Conservation (phyloP, 2,113 vertebrate species). For the Gadus macrocephalus region DNA sequence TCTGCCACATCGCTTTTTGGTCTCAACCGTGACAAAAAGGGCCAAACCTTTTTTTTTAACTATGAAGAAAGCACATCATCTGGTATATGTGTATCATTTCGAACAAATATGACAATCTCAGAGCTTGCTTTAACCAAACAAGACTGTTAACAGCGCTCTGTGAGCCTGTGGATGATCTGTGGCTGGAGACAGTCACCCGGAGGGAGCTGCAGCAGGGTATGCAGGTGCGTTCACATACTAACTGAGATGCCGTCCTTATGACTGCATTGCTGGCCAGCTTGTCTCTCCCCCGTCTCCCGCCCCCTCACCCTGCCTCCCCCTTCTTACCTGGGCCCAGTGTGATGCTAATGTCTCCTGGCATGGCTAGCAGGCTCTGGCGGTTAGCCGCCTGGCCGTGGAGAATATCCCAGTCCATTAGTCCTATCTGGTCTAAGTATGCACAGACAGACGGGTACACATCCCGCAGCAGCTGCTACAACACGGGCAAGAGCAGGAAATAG, state of each 20-base stretch:
- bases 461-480: no score
- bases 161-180: no score
- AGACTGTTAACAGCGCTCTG: no score
- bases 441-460: neutral
- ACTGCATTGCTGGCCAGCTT: neutral
- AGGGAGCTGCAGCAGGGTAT: slow-evolving; percentile 22
- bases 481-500: no score
- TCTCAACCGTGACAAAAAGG: no score
- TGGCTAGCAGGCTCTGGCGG: slow-evolving; percentile 37
- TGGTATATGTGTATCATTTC: no score
- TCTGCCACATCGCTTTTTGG: no score
- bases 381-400: slow-evolving; percentile 42
- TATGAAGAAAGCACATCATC: no score
- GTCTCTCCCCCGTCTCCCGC: slow-evolving; percentile 7
- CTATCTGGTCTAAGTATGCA: slow-evolving; percentile 28
- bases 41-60: no score
- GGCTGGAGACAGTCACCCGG: neutral
- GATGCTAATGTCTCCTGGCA: slow-evolving; percentile 49
- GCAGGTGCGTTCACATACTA: slow-evolving; percentile 17
- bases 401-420: slow-evolving; percentile 52
- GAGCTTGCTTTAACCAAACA: no score
- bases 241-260: slow-evolving; percentile 44
- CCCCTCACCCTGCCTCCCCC: slow-evolving; percentile 31
- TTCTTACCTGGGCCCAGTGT: slow-evolving; percentile 31
- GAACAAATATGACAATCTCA: no score